Conservation (phyloP, 2,797 vertebrate species). For the Discoglossus pictus region DNA sequence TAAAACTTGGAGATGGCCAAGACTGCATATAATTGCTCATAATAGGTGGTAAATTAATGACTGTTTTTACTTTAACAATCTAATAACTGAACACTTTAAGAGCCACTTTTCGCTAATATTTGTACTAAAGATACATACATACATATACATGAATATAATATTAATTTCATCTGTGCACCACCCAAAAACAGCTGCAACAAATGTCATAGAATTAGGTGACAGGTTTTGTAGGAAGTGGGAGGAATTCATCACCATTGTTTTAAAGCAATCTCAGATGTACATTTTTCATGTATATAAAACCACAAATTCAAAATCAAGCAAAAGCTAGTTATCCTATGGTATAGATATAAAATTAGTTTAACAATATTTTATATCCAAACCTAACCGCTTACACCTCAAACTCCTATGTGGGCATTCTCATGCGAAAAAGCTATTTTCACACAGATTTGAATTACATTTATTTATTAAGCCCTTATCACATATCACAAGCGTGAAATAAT, state of each 20-base stretch:
- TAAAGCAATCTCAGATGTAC: not conserved
- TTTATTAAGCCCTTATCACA: constrained; percentile 2
- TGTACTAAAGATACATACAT: too few relatives aligned
- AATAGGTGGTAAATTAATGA: too few relatives aligned
- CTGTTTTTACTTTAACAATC: too few relatives aligned
- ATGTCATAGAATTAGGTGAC: constrained; percentile 5
- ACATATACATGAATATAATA: constrained; percentile 12
- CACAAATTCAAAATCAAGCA: too few relatives aligned
- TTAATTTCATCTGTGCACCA: constrained; percentile 11
- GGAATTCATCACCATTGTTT: constrained; percentile 37
- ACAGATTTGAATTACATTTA: not conserved
- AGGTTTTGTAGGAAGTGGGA: constrained; percentile 21
- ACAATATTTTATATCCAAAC: not conserved
- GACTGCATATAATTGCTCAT: too few relatives aligned
- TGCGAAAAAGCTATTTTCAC: not conserved
- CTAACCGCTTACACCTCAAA: constrained; percentile 14
- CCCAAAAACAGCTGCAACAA: constrained; percentile 20
- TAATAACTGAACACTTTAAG: too few relatives aligned
- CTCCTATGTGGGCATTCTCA: constrained; percentile 1
- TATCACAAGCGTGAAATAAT: constrained; percentile 1
- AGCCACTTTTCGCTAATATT: too few relatives aligned
- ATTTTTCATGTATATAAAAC: not conserved
- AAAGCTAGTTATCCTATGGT: not conserved
- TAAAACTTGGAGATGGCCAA: too few relatives aligned
- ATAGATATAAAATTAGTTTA: not conserved